phyloP scores from a whole-genome alignment of 2,797 vertebrate genomes.

The Petrocephalus schoutedeni region DNA sequence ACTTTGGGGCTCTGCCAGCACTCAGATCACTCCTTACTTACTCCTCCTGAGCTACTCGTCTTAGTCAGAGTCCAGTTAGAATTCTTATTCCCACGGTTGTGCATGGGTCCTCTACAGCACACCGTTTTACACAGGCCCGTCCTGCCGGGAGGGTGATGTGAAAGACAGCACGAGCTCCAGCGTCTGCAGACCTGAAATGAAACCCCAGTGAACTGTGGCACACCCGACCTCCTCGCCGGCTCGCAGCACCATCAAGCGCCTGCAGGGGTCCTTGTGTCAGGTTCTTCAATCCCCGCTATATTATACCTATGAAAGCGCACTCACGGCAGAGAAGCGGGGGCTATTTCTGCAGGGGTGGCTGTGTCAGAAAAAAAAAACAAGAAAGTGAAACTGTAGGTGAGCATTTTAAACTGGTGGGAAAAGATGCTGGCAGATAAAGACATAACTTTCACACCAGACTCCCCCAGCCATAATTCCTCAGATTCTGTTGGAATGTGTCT shows the following conservation, averaged over 20 bases:
- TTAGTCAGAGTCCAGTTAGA: slow-evolving; percentile 23
- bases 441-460: neutral
- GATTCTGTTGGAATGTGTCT: neutral
- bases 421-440: neutral
- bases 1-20: neutral
- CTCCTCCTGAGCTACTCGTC: slow-evolving; percentile 27
- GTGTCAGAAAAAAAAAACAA: neutral
- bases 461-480: neutral
- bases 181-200: neutral
- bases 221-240: slow-evolving; percentile 15
- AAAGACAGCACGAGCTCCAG: slow-evolving; percentile 20
- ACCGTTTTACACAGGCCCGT: slow-evolving; percentile 26
- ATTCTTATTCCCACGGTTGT: slow-evolving; percentile 25
- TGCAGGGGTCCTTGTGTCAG: slow-evolving; percentile 22
- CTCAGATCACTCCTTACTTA: neutral
- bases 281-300: slow-evolving; percentile 3
- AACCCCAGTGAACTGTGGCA: slow-evolving; percentile 19
- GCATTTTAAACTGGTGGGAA: slow-evolving; percentile 7
- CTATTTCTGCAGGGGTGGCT: slow-evolving; percentile 13
- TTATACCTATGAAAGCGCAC: slow-evolving; percentile 18
- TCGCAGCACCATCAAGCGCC: slow-evolving; percentile 21
- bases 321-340: slow-evolving; percentile 23
- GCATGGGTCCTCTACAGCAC: slow-evolving; percentile 26
- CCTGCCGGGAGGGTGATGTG: slow-evolving; percentile 28
- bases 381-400: slow-evolving; percentile 2